Percentiles rank a stretch among this genome's conserved stretches.
Conservation (phyloP, 2,797 vertebrate species). For the Argentina silus region DNA sequence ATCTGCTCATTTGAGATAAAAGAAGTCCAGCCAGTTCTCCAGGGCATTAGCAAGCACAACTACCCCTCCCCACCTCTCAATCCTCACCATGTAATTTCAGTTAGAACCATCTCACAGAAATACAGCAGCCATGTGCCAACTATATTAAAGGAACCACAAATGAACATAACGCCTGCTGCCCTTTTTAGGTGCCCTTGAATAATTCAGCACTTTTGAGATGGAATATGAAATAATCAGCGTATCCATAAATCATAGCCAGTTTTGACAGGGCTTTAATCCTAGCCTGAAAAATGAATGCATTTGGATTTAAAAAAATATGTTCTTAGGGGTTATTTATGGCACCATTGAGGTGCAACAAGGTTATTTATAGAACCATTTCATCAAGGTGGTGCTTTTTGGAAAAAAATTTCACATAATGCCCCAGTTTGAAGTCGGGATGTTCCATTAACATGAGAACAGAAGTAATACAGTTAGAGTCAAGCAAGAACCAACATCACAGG, state of each 20-base stretch:
- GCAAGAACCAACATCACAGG: no score
- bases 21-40: constrained; percentile 51
- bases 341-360: no score
- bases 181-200: constrained; percentile 3
- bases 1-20: constrained; percentile 65
- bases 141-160: constrained; percentile 38
- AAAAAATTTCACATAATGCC: no score
- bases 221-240: constrained; percentile 21
- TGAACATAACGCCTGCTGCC: constrained; percentile 18
- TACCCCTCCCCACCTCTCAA: constrained; percentile 51
- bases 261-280: constrained; percentile 1
- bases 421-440: no score
- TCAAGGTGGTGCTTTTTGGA: no score
- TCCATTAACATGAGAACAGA: no score
- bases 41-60: constrained; percentile 31
- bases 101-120: constrained; percentile 36
- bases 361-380: no score
- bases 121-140: constrained; percentile 11
- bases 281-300: constrained; percentile 1
- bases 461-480: no score
- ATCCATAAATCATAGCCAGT: constrained; percentile 2
- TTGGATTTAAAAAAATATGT: background rate
- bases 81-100: constrained; percentile 47
- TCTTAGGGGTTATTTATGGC: no score
- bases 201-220: constrained; percentile 21